Evolutionary conservation across 2,113 vertebrate species (phyloP).

Genomic region (Maylandia zebra): DNA sequence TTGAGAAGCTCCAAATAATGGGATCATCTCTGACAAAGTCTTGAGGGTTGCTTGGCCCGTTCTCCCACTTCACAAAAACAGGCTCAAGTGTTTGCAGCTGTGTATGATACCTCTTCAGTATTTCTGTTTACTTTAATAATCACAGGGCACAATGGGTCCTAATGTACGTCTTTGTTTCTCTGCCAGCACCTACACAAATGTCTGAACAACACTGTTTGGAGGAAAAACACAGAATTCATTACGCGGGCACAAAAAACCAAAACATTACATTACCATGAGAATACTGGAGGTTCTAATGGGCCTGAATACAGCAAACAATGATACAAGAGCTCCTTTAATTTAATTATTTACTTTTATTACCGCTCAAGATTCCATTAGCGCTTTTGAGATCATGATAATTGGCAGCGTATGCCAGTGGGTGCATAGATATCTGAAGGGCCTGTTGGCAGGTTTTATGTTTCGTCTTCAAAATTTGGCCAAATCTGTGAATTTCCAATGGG

Average conservation of each 20-base stretch:
- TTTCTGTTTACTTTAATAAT: slow-evolving; percentile 73
- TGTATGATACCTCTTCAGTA: slow-evolving; percentile 42
- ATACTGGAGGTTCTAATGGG: slow-evolving; percentile 57
- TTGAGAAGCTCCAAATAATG: slow-evolving; percentile 50
- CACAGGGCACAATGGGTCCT: slow-evolving; percentile 46
- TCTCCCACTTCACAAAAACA: slow-evolving; percentile 48
- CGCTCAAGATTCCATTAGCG: slow-evolving; percentile 70
- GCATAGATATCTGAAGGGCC: slow-evolving; percentile 63
- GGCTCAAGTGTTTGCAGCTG: slow-evolving; percentile 68
- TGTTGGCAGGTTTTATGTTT: slow-evolving; percentile 53
- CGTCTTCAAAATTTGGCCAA: slow-evolving; percentile 60
- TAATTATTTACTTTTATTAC: slow-evolving; percentile 65
- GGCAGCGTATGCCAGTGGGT: slow-evolving; percentile 50
- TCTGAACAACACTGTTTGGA: slow-evolving; percentile 60
- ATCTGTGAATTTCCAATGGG: slow-evolving; percentile 58
- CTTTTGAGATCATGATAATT: slow-evolving; percentile 55
- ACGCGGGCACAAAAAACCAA: slow-evolving; percentile 30
- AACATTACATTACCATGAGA: slow-evolving; percentile 67
- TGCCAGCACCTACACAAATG: slow-evolving; percentile 68
- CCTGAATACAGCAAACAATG: slow-evolving; percentile 55
- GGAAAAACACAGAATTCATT: slow-evolving; percentile 64
- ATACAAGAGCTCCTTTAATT: slow-evolving; percentile 52
- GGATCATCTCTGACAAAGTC: slow-evolving; percentile 54
- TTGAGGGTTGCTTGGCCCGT: slow-evolving; percentile 59
- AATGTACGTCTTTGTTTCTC: slow-evolving; percentile 69